Evolutionary conservation across 2,797 vertebrate species (phyloP), one percentile per base, ranked within the genome.

Genomic region (Enteromius viviparus): DNA sequence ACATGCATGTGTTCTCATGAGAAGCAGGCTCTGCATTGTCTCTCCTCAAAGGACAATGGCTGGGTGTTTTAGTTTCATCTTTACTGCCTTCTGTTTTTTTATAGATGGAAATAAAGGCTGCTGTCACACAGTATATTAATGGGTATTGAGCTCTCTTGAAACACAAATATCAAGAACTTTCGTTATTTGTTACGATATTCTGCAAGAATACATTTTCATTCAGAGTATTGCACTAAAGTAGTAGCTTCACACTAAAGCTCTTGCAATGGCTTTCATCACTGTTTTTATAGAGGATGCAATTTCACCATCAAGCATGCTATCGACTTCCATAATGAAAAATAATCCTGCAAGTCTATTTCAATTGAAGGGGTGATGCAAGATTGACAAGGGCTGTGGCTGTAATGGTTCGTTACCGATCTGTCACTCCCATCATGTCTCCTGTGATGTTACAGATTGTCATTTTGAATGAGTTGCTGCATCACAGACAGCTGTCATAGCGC

Each of bases 391-490:
- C 80, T 42, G 12, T 37, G 58, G 45, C 42, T 40, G 71, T 66
- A 58, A 82, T 76, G 60, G 34, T 76, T 82, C 72, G 76, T 82
- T 64, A 21, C 34, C 64, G 60, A 32, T 65, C 60, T 75, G 80
- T 82, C 71, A 53, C 71, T 66, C 12, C 60, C 80, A 82, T 82
- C 71, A 76, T 19, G 58, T 82, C 71, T 82, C 45, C 17, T 66
- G 58, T 42, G 47, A 82, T 76, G 45, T 55, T 66, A 65, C 58
- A 65, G 70, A 55, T 75, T 74, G 79, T 72, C 78, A 9, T 80
- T 80, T 55, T 70, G 65, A 80, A 69, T 53, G 17, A 64, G 76
- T 65, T 6, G 29, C 75, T 23, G 53, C 47, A 32, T 29, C 42
- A 23, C 71, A 75, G 70, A 49, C 70, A 42, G 60, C 60, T 75